These are phyloP conservation scores for Vombatus ursinus DNA, from an alignment of 2,113 vertebrate species.

Conservation along the genomic window DNA sequence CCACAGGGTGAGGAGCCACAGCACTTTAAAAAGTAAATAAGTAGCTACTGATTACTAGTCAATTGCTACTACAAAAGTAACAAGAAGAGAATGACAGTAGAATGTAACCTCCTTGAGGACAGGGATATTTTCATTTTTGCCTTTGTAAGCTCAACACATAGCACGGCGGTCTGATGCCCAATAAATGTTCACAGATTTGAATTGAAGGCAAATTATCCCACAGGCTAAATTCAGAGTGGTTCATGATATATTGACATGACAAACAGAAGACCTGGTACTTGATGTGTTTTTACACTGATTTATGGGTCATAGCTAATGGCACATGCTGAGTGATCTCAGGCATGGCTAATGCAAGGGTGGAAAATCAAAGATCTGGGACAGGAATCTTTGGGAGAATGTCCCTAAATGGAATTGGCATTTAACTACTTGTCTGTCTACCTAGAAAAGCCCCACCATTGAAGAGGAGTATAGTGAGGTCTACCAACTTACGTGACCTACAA, in stretches of 20 bases:
- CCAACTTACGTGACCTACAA: background rate
- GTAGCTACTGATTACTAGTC: background rate
- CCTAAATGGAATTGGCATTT: background rate
- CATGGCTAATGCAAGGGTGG: background rate
- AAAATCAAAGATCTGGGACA: background rate
- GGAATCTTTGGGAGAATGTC: background rate
- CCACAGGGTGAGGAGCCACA: background rate
- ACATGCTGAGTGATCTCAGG: background rate
- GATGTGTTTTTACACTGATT: background rate
- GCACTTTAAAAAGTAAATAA: background rate
- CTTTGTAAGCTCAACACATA: background rate
- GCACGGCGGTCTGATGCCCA: background rate
- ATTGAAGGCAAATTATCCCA: background rate
- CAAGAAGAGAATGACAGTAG: background rate
- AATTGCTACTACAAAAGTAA: background rate
- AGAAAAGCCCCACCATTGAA: background rate
- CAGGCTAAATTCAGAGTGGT: background rate
- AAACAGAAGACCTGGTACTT: background rate
- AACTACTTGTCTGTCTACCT: background rate
- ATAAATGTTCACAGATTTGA: background rate
- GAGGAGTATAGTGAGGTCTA: background rate
- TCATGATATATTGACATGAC: background rate
- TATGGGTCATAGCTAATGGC: background rate
- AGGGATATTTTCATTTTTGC: background rate
- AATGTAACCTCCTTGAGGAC: background rate